Conservation (phyloP, 2,113 vertebrate species). For the Corythornis vintsioides region DNA sequence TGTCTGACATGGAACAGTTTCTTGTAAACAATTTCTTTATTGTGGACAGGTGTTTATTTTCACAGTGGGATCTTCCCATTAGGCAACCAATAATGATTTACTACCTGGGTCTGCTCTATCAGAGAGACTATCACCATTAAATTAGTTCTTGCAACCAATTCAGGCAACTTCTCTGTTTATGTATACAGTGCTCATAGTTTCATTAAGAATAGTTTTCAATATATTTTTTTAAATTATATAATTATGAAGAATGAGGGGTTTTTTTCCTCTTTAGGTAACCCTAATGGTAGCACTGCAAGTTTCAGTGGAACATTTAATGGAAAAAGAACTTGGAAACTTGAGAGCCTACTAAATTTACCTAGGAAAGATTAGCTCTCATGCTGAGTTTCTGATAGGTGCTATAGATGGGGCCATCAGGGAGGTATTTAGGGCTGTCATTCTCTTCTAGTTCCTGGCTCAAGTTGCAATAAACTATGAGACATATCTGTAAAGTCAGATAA, state of each 20-base stretch:
- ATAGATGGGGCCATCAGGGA: neutral
- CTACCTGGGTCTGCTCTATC: slow-evolving; percentile 23
- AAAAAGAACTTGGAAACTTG: neutral
- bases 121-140: slow-evolving; percentile 1
- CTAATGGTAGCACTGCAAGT: neutral
- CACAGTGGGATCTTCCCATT: slow-evolving; percentile 39
- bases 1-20: neutral
- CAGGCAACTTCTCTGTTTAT: neutral
- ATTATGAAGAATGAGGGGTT: neutral
- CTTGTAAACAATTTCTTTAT: slow-evolving; percentile 44
- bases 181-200: neutral
- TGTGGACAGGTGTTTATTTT: slow-evolving; percentile 62
- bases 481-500: neutral
- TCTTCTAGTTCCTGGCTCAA: neutral
- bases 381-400: neutral
- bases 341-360: neutral
- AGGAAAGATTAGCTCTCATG: neutral
- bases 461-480: neutral
- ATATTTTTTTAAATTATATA: neutral
- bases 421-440: neutral
- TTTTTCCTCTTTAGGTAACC: neutral
- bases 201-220: neutral
- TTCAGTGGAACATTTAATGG: neutral
- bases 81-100: slow-evolving; percentile 43
- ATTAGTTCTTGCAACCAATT: slow-evolving; percentile 7